Conservation (phyloP, 2,113 vertebrate genomes). For the Catharus fuscescens region DNA sequence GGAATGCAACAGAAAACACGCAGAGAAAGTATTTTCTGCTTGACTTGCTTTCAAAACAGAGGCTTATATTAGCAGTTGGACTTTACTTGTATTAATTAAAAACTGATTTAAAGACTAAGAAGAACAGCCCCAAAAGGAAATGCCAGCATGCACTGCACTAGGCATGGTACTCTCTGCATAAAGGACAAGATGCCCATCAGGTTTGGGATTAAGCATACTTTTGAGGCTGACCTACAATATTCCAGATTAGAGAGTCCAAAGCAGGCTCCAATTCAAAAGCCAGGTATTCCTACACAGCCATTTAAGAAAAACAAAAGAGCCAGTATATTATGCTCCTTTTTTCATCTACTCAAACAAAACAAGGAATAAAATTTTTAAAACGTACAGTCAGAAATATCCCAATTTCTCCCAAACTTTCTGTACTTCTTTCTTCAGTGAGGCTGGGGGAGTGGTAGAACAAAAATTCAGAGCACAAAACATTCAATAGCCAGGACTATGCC, state of each 20-base stretch:
- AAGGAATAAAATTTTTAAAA: background rate
- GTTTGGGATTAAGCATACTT: background rate
- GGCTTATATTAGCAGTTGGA: background rate
- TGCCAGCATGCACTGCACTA: background rate
- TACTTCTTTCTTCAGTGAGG: background rate
- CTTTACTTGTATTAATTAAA: background rate
- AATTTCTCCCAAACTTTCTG: background rate
- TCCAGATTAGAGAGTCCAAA: background rate
- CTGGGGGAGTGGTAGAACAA: background rate
- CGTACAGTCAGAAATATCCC: rapidly evolving
- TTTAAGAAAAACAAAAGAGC: background rate
- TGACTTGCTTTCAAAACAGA: background rate
- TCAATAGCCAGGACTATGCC: background rate
- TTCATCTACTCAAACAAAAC: background rate
- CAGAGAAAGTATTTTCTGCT: background rate
- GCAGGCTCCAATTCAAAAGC: background rate
- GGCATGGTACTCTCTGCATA: rapidly evolving
- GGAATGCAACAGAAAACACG: background rate
- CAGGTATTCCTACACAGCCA: background rate
- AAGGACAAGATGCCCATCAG: rapidly evolving
- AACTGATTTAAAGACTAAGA: background rate
- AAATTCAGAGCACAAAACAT: background rate
- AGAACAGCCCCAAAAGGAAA: background rate
- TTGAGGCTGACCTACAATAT: background rate
- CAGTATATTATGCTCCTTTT: background rate